These are phyloP conservation scores for Dinomys branickii DNA, from an alignment of 2,113 vertebrate genomes.

Conservation along the genomic window DNA sequence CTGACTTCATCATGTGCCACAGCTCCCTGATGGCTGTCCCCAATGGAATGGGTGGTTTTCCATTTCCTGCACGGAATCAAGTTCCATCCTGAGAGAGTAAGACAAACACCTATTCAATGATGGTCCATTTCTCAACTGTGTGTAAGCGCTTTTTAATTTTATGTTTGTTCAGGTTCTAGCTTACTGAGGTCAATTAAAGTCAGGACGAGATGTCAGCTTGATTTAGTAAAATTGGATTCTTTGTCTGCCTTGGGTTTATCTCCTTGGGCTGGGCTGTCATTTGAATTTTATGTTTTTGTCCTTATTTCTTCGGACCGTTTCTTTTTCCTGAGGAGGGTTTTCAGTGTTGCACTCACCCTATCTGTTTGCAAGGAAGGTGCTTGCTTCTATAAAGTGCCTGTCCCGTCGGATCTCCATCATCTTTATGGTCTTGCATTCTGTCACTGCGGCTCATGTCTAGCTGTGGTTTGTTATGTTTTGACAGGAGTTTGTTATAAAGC, in stretches of 20 bases:
- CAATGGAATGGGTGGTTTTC: neutral
- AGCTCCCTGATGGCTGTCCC: neutral
- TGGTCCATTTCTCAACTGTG: neutral
- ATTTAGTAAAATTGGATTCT: slow-evolving; percentile 85
- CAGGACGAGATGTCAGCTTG: slow-evolving; percentile 76
- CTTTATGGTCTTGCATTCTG: slow-evolving; percentile 84
- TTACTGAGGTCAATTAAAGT: slow-evolving; percentile 82
- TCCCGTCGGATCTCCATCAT: slow-evolving; percentile 85
- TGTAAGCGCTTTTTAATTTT: slow-evolving; percentile 64
- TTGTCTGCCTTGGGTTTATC: slow-evolving; percentile 84
- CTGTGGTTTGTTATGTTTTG: slow-evolving; percentile 86
- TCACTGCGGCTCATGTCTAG: slow-evolving; percentile 81
- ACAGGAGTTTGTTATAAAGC: slow-evolving; percentile 85
- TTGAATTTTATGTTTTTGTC: slow-evolving; percentile 86
- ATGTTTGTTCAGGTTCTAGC: slow-evolving; percentile 71
- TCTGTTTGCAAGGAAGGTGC: slow-evolving; percentile 83
- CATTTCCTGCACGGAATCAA: neutral
- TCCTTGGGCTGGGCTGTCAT: slow-evolving; percentile 84
- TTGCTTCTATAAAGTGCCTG: slow-evolving; percentile 85
- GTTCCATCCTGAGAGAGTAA: neutral
- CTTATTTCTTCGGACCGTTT: slow-evolving; percentile 82
- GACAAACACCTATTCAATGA: neutral
- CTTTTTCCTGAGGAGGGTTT: slow-evolving; percentile 76
- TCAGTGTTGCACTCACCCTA: slow-evolving; percentile 70
- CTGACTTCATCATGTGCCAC: fast-evolving